Percentiles rank a stretch among this genome's conserved stretches.
These are phyloP conservation scores for Troilus luridus DNA, from an alignment of 2,888 invertebrate species.

Conservation along the genomic window DNA sequence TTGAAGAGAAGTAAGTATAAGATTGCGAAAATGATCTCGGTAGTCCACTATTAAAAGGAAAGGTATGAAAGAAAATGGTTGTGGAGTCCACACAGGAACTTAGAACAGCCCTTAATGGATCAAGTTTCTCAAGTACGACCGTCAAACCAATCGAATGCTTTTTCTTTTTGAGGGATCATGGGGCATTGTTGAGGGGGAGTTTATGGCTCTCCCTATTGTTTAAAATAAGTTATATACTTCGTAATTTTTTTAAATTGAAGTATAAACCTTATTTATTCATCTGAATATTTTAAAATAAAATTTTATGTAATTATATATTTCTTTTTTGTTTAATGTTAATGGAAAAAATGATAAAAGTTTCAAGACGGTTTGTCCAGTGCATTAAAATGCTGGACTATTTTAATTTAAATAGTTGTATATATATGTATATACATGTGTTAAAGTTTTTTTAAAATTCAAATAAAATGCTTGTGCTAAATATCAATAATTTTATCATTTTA, in stretches of 20 bases:
- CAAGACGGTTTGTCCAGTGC: no score
- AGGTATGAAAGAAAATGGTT: slow-evolving; percentile 6
- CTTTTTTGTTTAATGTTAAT: no score
- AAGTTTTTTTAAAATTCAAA: no score
- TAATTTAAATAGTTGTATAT: no score
- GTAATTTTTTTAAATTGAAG: background rate
- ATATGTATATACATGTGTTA: no score
- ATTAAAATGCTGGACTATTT: no score
- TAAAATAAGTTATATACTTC: background rate
- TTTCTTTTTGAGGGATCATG: background rate
- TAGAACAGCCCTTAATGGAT: background rate
- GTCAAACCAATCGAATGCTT: background rate
- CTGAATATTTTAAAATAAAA: no score
- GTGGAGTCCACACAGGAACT: background rate
- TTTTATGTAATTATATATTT: no score
- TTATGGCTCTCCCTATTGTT: background rate
- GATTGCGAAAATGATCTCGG: slow-evolving; percentile 3
- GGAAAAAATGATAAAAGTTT: no score
- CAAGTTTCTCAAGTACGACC: background rate
- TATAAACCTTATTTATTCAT: no score
- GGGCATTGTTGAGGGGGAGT: background rate
- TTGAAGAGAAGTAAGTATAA: slow-evolving; percentile 30
- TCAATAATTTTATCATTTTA: no score
- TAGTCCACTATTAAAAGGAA: background rate
- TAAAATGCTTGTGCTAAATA: no score